Base-by-base conservation (phyloP, 1,140 invertebrate species). In the Caerostris darwini region DNA sequence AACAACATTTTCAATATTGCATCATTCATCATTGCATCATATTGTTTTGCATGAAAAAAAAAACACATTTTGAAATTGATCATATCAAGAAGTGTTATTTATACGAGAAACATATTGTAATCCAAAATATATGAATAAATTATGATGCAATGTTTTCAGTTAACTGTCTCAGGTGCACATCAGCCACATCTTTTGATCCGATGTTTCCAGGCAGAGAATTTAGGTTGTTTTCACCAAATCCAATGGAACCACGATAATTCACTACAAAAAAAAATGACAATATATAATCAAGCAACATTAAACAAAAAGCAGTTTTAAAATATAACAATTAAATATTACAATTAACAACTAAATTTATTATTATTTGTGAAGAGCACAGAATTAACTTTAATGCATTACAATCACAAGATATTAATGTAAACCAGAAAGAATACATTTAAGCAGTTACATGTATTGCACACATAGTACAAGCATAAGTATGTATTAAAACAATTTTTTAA, bases 161-260 rank as follows among this genome's bases (percentile, higher is more conserved):
- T 1, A 34, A 34, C 34, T 97, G 96, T 17, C 97, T 97, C 54
- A 97, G 96, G 95, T 98, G 96, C 94, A 98, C 97, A 96, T 99
- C 98, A 71, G 97, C 96, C 0, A 99, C 98, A 96, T 99, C 99
- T 19, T 97, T 96, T 56, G 97, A 96, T 0, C 99, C 98, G 92
- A 98, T 97, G 95, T 97, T 97, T 34, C 98, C 98, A 6, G 97
- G 96, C 6, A 99, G 96, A 95, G 97, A 98, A 10, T 97, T 96
- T 2, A 99, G 96, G 92, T 97, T 97, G 53, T 97, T 96, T 94
- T 98, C 96, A n/a, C 98, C 98, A 95, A 97, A 97, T 17, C 98
- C 99, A 50, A 97, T 96, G 0, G 98, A 99, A 3, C 99, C 99
- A 94, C 98, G 96, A 96, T 98, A 99, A 96, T 99, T 99, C 1